Base-by-base conservation (phyloP, 2,888 invertebrate species). In the Dryobota labecula region DNA sequence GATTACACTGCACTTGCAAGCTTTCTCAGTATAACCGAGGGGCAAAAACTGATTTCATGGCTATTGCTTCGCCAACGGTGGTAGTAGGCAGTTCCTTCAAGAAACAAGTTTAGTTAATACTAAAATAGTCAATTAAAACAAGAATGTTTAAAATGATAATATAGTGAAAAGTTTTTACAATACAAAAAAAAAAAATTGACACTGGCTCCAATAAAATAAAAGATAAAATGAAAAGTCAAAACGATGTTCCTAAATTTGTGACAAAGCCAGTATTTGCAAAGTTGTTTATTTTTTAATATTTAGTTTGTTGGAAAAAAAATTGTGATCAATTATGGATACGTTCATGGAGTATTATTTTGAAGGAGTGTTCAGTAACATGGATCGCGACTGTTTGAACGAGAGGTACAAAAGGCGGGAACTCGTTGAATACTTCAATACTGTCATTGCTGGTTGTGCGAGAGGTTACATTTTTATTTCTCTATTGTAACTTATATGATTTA, bases 311-410 rank as follows among this genome's bases (percentile, higher is more conserved):
- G 15, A 9, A 33, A 78, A 78, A 76, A 70, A 77, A 24, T 70
- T 69, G 70, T 73, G 61, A 18, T 53, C 43, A n/a, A 84, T 67
- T 74, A 98, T 98, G 98, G 98, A 98, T 92, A 96, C 97, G 80
- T 96, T 98, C 84, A 97, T 98, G 93, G 97, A 98, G 83, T 97
- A 97, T 90, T 98, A 98, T 94, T 98, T 98, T 87, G 98, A 98
- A 83, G 96, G 97, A 89, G 97, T 98, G 60, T 98, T 98, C 88
- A 94, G 96, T 83, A 96, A 96, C 84, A 94, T 98, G 90, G 97
- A 97, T 65, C 96, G 98, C 15, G 98, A 97, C 91, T 97, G 97
- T 83, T 95, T 98, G 65, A 97, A 97, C 83, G 97, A 97, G 64
- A 96, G 98, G 41, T 96, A 97, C 85, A 98, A 97, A 85, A 96